phyloP scores from a whole-genome alignment of 2,888 invertebrate genomes.

The Anodontia alba region DNA sequence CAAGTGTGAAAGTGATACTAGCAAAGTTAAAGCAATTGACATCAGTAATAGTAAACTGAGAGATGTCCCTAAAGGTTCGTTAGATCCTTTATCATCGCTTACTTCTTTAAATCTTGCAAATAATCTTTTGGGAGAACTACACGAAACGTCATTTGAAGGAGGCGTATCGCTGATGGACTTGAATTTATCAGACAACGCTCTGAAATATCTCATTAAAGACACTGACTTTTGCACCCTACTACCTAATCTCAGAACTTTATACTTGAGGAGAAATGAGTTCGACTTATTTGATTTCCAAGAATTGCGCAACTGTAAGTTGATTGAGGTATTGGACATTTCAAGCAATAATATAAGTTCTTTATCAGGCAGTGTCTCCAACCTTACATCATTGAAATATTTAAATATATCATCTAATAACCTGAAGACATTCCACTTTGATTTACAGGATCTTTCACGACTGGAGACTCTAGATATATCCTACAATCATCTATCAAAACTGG shows the following conservation, averaged over 20 bases:
- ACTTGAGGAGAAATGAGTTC: conserved; percentile 40
- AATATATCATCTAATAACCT: conserved; percentile 37
- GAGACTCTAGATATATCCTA: conserved; percentile 21
- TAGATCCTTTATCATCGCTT: conserved; percentile 33
- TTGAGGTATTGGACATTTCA: conserved; percentile 45
- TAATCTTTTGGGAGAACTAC: conserved; percentile 28
- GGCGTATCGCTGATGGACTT: conserved; percentile 29
- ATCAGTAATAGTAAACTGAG: conserved; percentile 25
- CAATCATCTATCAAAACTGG: conserved; percentile 10
- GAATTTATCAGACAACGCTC: conserved; percentile 31
- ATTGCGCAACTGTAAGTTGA: conserved; percentile 25
- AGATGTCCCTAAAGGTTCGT: conserved; percentile 33
- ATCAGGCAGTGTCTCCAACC: conserved; percentile 23
- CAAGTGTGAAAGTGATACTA: conserved; percentile 32
- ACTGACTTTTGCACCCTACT: conserved; percentile 48
- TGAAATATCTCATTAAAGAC: conserved; percentile 28
- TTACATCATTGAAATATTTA: conserved; percentile 20
- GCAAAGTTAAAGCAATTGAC: conserved; percentile 37
- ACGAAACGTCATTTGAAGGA: conserved; percentile 44
- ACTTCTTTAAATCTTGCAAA: conserved; percentile 32
- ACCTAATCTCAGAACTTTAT: conserved; percentile 37
- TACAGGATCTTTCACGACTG: background rate
- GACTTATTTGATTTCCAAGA: conserved; percentile 36
- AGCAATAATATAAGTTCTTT: conserved; percentile 25
- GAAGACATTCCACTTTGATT: conserved; percentile 6